These are phyloP conservation scores for Branchinecta lindahli DNA, from an alignment of 1,140 invertebrate genomes.

Conservation along the genomic window DNA sequence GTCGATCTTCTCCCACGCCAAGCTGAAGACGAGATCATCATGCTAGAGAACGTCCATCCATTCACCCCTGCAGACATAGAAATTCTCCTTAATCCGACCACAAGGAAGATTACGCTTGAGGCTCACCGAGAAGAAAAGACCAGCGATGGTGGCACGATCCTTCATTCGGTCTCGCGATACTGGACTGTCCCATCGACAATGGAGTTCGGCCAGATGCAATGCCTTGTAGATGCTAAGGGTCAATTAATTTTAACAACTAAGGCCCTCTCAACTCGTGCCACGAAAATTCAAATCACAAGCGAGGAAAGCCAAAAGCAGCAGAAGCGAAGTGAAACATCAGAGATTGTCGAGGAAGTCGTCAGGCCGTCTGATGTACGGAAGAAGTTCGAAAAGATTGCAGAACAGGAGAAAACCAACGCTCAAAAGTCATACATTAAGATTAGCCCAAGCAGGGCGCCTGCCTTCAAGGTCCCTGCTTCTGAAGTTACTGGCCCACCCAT, in stretches of 20 bases:
- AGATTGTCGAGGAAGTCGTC: not conserved
- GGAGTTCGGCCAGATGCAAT: not conserved
- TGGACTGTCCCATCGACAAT: not conserved
- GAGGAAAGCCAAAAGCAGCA: not conserved
- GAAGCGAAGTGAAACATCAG: not conserved
- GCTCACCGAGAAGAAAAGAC: not conserved
- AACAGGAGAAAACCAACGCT: not conserved
- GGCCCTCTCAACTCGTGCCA: not conserved
- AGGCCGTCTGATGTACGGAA: not conserved
- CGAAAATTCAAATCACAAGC: not conserved
- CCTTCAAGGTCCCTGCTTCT: not conserved
- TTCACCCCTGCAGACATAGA: not conserved
- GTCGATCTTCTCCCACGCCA: not conserved
- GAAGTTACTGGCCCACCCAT: not conserved
- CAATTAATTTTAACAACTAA: not conserved
- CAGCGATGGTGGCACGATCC: not conserved
- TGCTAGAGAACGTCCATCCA: slow-evolving; percentile 4
- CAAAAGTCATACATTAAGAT: slow-evolving; percentile 4
- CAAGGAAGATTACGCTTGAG: not conserved
- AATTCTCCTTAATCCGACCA: not conserved
- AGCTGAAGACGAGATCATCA: not conserved
- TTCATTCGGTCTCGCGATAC: not conserved
- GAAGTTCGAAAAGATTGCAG: slow-evolving; percentile 9
- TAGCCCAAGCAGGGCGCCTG: not conserved
- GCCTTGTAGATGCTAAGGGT: not conserved